These are phyloP conservation scores for Coleophora deauratella DNA, from an alignment of 2,888 invertebrate species.

Conservation along the genomic window DNA sequence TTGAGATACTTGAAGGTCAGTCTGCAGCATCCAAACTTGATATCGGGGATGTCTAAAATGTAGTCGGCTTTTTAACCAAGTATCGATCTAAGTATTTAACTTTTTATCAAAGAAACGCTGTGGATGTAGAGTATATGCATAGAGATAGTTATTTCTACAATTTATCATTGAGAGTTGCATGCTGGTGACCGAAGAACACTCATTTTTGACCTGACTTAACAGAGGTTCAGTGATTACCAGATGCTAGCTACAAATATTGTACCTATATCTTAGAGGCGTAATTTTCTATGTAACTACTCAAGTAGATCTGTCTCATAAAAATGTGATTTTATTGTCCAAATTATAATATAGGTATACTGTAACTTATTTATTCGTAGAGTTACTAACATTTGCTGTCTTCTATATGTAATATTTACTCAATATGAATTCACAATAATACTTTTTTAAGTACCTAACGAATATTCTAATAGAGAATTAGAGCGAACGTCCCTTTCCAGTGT, in stretches of 20 bases:
- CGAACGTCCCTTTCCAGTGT: too few relatives aligned
- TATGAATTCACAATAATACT: slow-evolving; percentile 25
- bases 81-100: slow-evolving; percentile 25
- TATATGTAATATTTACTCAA: slow-evolving; percentile 40
- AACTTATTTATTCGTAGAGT: too few relatives aligned
- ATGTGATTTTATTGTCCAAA: slow-evolving; percentile 56
- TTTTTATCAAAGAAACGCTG: slow-evolving; percentile 47
- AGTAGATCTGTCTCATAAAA: slow-evolving; percentile 23
- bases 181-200: too few relatives aligned
- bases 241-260: too few relatives aligned
- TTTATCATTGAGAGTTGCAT: slow-evolving; percentile 15
- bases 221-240: too few relatives aligned
- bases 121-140: slow-evolving; percentile 48
- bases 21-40: slow-evolving; percentile 17
- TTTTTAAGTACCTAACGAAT: too few relatives aligned
- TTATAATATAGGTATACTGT: slow-evolving; percentile 13
- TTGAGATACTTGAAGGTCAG: neutral
- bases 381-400: slow-evolving; percentile 44
- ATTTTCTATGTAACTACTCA: slow-evolving; percentile 30
- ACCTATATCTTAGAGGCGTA: slow-evolving; percentile 18
- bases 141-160: slow-evolving; percentile 31
- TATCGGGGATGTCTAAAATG: slow-evolving; percentile 55
- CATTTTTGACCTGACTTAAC: too few relatives aligned
- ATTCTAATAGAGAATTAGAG: slow-evolving; percentile 45
- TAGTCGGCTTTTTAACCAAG: slow-evolving; percentile 55